Base-by-base conservation (phyloP, 1,140 invertebrate species). In the Sycophaga agraensis region DNA sequence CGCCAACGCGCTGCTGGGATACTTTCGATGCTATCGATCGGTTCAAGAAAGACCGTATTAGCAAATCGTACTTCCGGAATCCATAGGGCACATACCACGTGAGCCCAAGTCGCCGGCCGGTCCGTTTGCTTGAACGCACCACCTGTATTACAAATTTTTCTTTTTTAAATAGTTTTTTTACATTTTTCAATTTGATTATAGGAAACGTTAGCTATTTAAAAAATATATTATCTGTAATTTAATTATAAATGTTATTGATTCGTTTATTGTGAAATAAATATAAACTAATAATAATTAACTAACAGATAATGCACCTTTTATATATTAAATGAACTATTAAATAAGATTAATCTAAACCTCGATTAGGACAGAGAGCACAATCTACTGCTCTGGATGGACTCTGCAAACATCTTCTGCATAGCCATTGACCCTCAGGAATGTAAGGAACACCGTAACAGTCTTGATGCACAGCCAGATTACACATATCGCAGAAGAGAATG, bases 371-470 rank as follows among this genome's bases (percentile, higher is more conserved):
- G 5, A 99, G 82, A 22, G 93, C 93, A 84, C 97, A 99, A 74
- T 97, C 94, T 1, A 99, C 96, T 9, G 95, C 90, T 58, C 93
- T 81, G 2, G 95, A 98, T 6, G 97, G 97, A 51, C 95, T 98
- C 72, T 98, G 94, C 5, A 99, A 80, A 80, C 97, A 99, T 62
- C 88, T 76, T 48, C 97, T 85, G 79, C 97, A 99, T 14, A 99
- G 80, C 97, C 97, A 99, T 75, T 98, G 96, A 17, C 97, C 97
- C 79, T 99, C 97, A 0, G 97, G 97, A 71, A 99, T 98, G 73
- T 99, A 99, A 16, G 97, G 97, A 7, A 98, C 96, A 48, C 97
- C 97, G 80, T 99, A 99, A 76, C 97, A 99, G 81, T 99, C 97
- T 80, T 99, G 97, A 82, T 99, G 96, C 17, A 99, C 97, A 17